A percentile compares a stretch with the other conserved stretches of the same genome.
These are phyloP conservation scores for Sanderia malayensis DNA, from an alignment of 30 jellyfish, hydroid and myxozoan genomes.

Conservation along the genomic window DNA sequence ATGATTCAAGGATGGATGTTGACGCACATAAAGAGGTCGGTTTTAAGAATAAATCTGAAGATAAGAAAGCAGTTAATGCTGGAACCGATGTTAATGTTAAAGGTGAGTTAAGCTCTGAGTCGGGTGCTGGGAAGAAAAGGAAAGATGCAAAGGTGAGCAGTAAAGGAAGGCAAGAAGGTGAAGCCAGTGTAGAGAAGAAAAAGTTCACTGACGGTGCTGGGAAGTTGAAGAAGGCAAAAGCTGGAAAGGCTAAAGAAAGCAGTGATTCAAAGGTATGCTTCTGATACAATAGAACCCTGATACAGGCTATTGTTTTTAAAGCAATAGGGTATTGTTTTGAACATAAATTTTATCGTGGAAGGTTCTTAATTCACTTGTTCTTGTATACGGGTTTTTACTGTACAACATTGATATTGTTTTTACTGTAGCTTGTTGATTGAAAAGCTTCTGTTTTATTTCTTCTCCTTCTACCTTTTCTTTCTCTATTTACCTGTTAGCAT, in stretches of 20 bases:
- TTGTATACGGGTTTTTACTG: too few species aligned
- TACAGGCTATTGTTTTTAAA: too few species aligned
- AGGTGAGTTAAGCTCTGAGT: constrained; percentile 18
- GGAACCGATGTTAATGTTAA: constrained; percentile 16
- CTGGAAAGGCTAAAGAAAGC: constrained; percentile 31
- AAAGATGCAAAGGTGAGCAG: constrained; percentile 47
- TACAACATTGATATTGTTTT: too few species aligned
- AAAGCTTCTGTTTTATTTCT: too few species aligned
- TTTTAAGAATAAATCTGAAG: constrained; percentile 19
- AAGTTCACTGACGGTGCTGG: constrained; percentile 16
- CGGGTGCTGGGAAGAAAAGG: constrained; percentile 24
- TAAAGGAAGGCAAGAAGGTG: constrained; percentile 47
- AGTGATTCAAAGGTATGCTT: constrained; percentile 4
- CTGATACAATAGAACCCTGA: too few species aligned
- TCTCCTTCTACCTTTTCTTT: neutral
- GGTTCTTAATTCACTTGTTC: too few species aligned
- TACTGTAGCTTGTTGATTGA: too few species aligned
- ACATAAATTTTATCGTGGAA: too few species aligned
- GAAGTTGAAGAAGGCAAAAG: constrained; percentile 8
- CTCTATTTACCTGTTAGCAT: neutral
- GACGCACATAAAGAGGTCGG: constrained; percentile 4
- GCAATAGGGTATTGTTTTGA: too few species aligned
- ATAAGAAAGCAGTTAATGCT: constrained; percentile 12
- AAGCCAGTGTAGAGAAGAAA: constrained; percentile 24
- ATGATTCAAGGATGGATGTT: neutral